Percentiles rank a stretch among this genome's conserved stretches.
Evolutionary conservation across 2,888 invertebrate species (phyloP).

Genomic region (Cylloceria caligata): DNA sequence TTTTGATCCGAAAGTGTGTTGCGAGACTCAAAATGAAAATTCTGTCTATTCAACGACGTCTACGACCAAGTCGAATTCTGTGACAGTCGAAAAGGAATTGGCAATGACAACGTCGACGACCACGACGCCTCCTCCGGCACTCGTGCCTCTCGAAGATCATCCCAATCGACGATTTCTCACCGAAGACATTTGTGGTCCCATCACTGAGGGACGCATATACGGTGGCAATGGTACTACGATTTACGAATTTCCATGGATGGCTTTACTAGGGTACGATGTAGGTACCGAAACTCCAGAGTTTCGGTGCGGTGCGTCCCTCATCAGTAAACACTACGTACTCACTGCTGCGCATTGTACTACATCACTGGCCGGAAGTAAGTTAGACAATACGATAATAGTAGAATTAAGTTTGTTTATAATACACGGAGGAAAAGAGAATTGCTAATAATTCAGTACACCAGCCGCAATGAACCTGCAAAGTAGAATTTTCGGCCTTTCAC

Average conservation of each 20-base stretch:
- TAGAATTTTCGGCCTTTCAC: no score
- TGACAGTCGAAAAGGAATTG: neutral
- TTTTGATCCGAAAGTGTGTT: slow-evolving; percentile 86
- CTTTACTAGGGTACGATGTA: slow-evolving; percentile 71
- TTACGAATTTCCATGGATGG: slow-evolving; percentile 80
- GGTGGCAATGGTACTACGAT: slow-evolving; percentile 74
- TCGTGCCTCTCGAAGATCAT: slow-evolving; percentile 62
- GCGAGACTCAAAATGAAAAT: slow-evolving; percentile 73
- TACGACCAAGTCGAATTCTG: neutral
- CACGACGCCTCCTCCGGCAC: neutral
- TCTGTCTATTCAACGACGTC: neutral
- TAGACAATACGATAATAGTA: neutral
- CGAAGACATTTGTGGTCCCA: slow-evolving; percentile 66
- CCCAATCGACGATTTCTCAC: slow-evolving; percentile 68
- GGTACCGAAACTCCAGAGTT: slow-evolving; percentile 59
- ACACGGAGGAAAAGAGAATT: no score
- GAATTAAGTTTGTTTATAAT: neutral
- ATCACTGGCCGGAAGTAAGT: slow-evolving; percentile 66
- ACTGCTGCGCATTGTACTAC: slow-evolving; percentile 77
- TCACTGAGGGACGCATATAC: slow-evolving; percentile 68
- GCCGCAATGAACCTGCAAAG: no score
- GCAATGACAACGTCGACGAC: slow-evolving; percentile 3
- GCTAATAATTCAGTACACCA: neutral
- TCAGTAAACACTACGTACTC: slow-evolving; percentile 72
- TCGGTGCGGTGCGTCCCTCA: slow-evolving; percentile 73